A percentile compares a stretch with the other conserved stretches of the same genome.
phyloP scores from a whole-genome alignment of 2,797 vertebrate species.

The Lycodopsis pacificus region DNA sequence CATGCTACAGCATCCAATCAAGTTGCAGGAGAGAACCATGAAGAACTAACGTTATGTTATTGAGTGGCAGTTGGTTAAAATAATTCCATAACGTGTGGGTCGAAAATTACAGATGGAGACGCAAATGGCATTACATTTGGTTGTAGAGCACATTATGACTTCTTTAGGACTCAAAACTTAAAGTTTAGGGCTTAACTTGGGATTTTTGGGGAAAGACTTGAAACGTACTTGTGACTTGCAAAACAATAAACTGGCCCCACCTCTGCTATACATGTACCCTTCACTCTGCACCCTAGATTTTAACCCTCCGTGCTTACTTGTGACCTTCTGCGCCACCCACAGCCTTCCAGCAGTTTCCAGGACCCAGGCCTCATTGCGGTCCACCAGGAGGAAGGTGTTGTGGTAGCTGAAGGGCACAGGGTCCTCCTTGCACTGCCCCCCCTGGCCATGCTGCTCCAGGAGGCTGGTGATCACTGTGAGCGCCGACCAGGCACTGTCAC shows the following conservation, averaged over 20 bases:
- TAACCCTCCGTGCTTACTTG: constrained; percentile 71
- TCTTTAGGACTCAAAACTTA: neutral
- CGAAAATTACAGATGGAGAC: too few species aligned
- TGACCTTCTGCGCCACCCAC: constrained; percentile 92
- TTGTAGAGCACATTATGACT: neutral
- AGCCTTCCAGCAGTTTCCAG: constrained; percentile 92
- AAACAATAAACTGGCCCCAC: neutral
- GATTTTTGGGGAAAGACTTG: neutral
- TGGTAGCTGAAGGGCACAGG: constrained; percentile 90
- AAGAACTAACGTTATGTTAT: too few species aligned
- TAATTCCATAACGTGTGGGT: too few species aligned
- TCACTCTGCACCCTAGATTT: neutral
- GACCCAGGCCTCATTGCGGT: constrained; percentile 92
- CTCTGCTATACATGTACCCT: neutral
- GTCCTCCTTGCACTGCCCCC: constrained; percentile 91
- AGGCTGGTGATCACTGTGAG: constrained; percentile 86
- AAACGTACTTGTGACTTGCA: neutral
- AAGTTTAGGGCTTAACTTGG: neutral
- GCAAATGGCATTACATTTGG: neutral
- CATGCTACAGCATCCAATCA: too few species aligned
- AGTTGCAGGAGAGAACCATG: too few species aligned
- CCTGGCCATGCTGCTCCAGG: constrained; percentile 90
- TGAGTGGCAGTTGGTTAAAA: too few species aligned
- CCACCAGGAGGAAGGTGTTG: constrained; percentile 94
- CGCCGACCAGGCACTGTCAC: constrained; percentile 86